These are phyloP conservation scores for Formica aserva DNA, from an alignment of 2,888 invertebrate genomes.

Conservation along the genomic window DNA sequence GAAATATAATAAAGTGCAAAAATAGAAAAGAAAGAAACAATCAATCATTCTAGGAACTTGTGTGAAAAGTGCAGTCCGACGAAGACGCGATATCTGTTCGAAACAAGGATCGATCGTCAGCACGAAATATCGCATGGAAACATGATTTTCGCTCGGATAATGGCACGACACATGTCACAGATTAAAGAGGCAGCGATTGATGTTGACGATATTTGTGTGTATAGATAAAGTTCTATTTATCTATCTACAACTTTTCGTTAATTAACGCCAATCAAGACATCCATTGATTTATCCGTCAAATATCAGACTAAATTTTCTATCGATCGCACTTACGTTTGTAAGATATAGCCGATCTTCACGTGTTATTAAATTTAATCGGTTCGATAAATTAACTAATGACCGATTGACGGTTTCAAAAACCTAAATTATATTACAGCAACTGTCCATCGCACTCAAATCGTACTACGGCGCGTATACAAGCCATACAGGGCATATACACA, in stretches of 20 bases:
- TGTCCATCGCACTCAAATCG: neutral
- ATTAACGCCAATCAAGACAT: neutral
- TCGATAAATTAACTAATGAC: slow-evolving; percentile 27
- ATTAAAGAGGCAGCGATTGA: slow-evolving; percentile 61
- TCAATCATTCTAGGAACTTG: slow-evolving; percentile 70
- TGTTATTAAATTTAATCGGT: slow-evolving; percentile 8
- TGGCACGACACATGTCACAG: slow-evolving; percentile 55
- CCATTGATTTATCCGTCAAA: neutral
- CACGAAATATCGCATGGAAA: slow-evolving; percentile 42
- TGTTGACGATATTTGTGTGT: slow-evolving; percentile 19
- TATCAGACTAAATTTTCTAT: slow-evolving; percentile 3
- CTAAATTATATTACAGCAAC: neutral
- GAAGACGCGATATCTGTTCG: slow-evolving; percentile 56
- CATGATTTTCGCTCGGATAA: slow-evolving; percentile 46
- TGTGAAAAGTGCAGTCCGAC: slow-evolving; percentile 52
- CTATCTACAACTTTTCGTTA: neutral
- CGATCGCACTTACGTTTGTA: neutral
- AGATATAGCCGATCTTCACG: neutral
- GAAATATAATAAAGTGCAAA: slow-evolving; percentile 47
- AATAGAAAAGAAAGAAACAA: slow-evolving; percentile 49
- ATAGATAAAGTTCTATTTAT: neutral
- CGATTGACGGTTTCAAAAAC: slow-evolving; percentile 1
- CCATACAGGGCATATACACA: neutral
- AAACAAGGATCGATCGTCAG: slow-evolving; percentile 50
- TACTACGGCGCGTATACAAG: slow-evolving; percentile 15